Evolutionary conservation across 2,113 vertebrate species (phyloP).

Genomic region (Ascaphus truei): DNA sequence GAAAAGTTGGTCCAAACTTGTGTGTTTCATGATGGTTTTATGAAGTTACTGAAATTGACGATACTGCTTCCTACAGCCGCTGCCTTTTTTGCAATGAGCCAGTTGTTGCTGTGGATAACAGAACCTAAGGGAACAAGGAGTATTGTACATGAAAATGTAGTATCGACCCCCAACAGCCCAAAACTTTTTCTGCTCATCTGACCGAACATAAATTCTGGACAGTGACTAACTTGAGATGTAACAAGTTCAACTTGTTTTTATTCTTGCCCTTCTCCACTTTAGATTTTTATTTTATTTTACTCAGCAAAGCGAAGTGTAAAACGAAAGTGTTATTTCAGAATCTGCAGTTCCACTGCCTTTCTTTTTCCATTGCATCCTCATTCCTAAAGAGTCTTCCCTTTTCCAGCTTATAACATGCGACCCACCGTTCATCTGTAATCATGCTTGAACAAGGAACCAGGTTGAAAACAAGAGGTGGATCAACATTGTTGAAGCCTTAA

Average conservation of each 20-base stretch:
- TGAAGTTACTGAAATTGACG: not conserved
- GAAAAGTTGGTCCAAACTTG: too few species aligned
- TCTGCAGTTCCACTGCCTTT: slow-evolving; percentile 1
- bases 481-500: not conserved
- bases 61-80: not conserved
- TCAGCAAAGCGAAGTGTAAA: not conserved
- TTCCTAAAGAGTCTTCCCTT: slow-evolving; percentile 13
- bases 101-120: not conserved
- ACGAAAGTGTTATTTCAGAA: slow-evolving; percentile 12
- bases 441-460: not conserved
- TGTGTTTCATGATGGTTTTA: not conserved
- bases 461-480: too few species aligned
- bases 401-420: not conserved
- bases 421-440: not conserved
- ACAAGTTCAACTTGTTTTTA: too few species aligned
- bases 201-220: too few species aligned
- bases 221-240: too few species aligned
- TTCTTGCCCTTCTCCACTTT: not conserved
- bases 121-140: not conserved
- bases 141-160: too few species aligned
- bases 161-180: too few species aligned
- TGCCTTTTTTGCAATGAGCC: too few species aligned
- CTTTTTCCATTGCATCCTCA: not conserved
- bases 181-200: too few species aligned
- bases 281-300: slow-evolving; percentile 1